Evolutionary conservation across 2,888 invertebrate genomes (phyloP).

Genomic region (Cryptocheilus praepositus): DNA sequence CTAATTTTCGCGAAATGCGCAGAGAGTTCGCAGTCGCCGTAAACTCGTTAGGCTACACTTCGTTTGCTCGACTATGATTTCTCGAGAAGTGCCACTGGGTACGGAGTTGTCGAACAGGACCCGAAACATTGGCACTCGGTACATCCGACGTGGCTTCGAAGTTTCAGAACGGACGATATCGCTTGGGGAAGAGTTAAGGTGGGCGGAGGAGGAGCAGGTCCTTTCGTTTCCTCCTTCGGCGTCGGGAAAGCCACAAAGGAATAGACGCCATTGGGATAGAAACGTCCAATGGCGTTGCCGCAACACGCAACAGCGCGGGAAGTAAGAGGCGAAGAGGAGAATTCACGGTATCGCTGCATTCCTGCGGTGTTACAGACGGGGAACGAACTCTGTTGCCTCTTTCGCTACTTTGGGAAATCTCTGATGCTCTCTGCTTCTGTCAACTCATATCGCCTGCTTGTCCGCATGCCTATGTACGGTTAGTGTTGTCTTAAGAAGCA

Average conservation of each 20-base stretch:
- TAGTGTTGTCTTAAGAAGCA: too few species aligned
- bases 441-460: not conserved
- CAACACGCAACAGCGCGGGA: constrained; percentile 33
- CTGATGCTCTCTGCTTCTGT: not conserved
- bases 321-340: constrained; percentile 16
- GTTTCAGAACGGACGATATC: not conserved
- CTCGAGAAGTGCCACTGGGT: too few species aligned
- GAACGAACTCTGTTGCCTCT: not conserved
- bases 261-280: constrained; percentile 35
- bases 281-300: constrained; percentile 30
- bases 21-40: too few species aligned
- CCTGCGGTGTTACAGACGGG: constrained; percentile 40
- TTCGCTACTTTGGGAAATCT: too few species aligned
- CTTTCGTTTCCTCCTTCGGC: constrained; percentile 13
- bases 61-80: too few species aligned
- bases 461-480: too few species aligned
- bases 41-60: too few species aligned
- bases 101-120: too few species aligned
- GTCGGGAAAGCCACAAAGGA: constrained; percentile 22
- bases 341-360: constrained; percentile 33
- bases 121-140: not conserved
- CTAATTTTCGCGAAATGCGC: too few species aligned
- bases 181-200: not conserved
- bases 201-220: not conserved
- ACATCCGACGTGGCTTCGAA: not conserved